Percentiles rank a stretch among this genome's conserved stretches.
phyloP scores from a whole-genome alignment of 2,113 vertebrate genomes.

The Leucosticte australis region DNA sequence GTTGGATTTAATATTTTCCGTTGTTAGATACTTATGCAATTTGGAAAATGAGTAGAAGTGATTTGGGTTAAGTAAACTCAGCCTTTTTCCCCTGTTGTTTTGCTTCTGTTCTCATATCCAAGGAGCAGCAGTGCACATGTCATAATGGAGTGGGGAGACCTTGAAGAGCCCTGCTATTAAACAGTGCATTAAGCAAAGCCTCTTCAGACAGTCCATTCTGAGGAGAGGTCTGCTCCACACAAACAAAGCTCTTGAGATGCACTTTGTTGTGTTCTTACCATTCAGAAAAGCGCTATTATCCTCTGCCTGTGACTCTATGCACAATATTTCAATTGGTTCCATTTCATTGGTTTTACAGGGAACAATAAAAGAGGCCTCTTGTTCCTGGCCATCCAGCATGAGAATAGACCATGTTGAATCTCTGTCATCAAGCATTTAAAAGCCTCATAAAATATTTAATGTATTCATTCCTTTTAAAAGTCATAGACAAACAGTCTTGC shows the following conservation, averaged over 20 bases:
- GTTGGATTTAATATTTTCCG: background rate
- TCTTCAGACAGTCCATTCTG: constrained; percentile 48
- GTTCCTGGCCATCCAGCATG: constrained; percentile 29
- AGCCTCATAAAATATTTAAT: background rate
- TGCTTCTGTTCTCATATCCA: background rate
- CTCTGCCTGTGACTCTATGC: constrained; percentile 35
- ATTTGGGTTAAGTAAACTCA: constrained; percentile 31
- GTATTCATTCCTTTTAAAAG: background rate
- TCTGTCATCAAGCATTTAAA: background rate
- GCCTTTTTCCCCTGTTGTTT: background rate
- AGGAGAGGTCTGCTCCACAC: constrained; percentile 47
- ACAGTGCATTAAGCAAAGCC: constrained; percentile 63
- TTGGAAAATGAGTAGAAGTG: constrained; percentile 2
- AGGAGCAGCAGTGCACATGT: background rate
- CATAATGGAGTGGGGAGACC: constrained; percentile 23
- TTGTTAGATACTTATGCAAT: background rate
- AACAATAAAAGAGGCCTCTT: constrained; percentile 44
- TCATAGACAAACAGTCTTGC: background rate
- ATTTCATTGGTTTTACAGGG: constrained; percentile 49
- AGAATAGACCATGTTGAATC: constrained; percentile 1
- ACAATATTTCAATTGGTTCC: constrained; percentile 61
- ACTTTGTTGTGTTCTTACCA: constrained; percentile 53
- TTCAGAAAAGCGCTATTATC: constrained; percentile 45
- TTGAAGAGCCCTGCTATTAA: constrained; percentile 60
- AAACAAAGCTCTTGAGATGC: constrained; percentile 69